Conservation (phyloP, 2,888 invertebrate genomes). For the Luffia ferchaultella region DNA sequence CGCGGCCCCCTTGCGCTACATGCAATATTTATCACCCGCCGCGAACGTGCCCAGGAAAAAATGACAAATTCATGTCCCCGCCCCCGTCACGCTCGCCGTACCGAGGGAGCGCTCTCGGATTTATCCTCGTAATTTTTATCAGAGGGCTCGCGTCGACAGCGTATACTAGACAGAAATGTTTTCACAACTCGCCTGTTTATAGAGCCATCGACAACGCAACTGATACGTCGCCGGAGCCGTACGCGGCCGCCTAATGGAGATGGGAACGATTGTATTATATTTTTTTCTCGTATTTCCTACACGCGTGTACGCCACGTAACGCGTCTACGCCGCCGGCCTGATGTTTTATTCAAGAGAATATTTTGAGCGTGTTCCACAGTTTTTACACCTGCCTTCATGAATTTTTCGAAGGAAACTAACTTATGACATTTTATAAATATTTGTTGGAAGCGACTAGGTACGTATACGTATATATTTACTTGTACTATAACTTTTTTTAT, state of each 20-base stretch:
- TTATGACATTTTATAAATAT: too few species aligned
- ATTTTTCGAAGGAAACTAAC: too few species aligned
- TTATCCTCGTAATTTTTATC: constrained; percentile 61
- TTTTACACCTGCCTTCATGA: too few species aligned
- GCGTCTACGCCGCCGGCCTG: too few species aligned
- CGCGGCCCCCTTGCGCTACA: constrained; percentile 37
- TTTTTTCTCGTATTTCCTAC: too few species aligned
- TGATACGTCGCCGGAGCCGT: too few species aligned
- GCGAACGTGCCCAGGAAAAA: constrained; percentile 61
- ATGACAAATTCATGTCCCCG: constrained; percentile 63
- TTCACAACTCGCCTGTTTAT: constrained; percentile 62
- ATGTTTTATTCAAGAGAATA: constrained; percentile 6
- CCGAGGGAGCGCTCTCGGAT: constrained; percentile 38
- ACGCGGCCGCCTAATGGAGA: constrained; percentile 49
- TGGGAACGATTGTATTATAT: too few species aligned
- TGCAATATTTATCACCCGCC: constrained; percentile 63
- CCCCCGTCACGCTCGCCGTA: constrained; percentile 26
- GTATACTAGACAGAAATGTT: constrained; percentile 55
- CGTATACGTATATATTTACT: too few species aligned
- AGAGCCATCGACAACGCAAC: constrained; percentile 56
- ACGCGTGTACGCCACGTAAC: too few species aligned
- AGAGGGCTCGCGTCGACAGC: constrained; percentile 44
- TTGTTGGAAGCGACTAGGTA: too few species aligned
- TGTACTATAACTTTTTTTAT: too few species aligned
- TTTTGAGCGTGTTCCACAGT: too few species aligned